Conservation (phyloP, 2,888 invertebrate species). For the Watsonalla binaria region DNA sequence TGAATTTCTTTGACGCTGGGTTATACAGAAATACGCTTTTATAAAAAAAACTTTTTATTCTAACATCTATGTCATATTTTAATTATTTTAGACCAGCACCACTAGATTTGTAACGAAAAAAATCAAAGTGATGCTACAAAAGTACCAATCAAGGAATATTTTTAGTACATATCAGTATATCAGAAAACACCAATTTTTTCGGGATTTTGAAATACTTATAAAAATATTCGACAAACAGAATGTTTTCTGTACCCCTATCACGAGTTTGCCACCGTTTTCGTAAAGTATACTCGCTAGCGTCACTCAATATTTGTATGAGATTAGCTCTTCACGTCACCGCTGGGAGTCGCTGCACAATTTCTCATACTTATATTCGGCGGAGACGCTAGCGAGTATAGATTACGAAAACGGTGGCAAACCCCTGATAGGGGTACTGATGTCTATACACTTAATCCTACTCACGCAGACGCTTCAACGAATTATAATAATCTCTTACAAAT, state of each 20-base stretch:
- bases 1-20: neutral
- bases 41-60: slow-evolving; percentile 3
- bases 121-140: neutral
- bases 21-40: slow-evolving; percentile 14
- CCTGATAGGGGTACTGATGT: too few species aligned
- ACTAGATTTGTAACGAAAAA: neutral
- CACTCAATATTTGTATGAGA: too few species aligned
- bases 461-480: neutral
- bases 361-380: too few species aligned
- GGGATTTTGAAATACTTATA: neutral
- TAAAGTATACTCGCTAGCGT: too few species aligned
- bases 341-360: too few species aligned
- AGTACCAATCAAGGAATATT: neutral
- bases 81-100: neutral
- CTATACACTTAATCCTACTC: neutral
- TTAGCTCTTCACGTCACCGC: too few species aligned
- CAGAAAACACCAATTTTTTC: neutral
- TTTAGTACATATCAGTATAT: neutral
- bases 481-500: neutral
- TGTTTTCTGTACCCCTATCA: too few species aligned
- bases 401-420: too few species aligned
- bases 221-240: neutral
- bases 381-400: too few species aligned
- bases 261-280: too few species aligned
- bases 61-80: slow-evolving; percentile 1